phyloP scores from a whole-genome alignment of 2,888 invertebrate species.

The Cotesia congregata region DNA sequence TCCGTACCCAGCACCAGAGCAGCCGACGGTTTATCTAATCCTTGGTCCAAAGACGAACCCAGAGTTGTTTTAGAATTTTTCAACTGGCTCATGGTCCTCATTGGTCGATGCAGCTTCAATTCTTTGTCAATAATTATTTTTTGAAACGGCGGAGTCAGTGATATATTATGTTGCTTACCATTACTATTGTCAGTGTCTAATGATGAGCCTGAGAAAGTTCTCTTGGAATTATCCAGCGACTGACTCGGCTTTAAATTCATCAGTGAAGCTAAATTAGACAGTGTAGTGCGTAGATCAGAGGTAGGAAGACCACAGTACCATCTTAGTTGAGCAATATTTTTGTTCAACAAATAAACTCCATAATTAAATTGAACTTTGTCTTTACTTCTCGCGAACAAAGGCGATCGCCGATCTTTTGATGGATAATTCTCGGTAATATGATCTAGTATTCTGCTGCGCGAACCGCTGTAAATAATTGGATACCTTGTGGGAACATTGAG shows the following conservation, averaged over 20 bases:
- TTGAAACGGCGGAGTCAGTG: constrained; percentile 62
- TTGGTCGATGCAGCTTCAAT: constrained; percentile 41
- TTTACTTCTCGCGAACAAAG: constrained; percentile 84
- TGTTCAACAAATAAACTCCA: constrained; percentile 92
- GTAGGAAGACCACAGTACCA: constrained; percentile 83
- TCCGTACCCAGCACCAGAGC: constrained; percentile 55
- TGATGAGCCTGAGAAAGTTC: constrained; percentile 69
- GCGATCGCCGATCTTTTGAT: constrained; percentile 81
- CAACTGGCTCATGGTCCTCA: constrained; percentile 62
- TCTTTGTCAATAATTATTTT: constrained; percentile 62
- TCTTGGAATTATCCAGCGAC: constrained; percentile 66
- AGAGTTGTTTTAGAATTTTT: constrained; percentile 61
- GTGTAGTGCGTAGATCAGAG: constrained; percentile 81
- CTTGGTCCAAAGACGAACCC: constrained; percentile 67
- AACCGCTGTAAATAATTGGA: constrained; percentile 84
- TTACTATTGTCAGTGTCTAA: constrained; percentile 64
- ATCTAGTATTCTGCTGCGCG: constrained; percentile 86
- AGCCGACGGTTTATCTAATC: constrained; percentile 62
- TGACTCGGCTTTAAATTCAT: constrained; percentile 70
- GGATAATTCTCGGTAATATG: constrained; percentile 79
- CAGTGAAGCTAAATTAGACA: constrained; percentile 80
- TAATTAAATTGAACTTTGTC: constrained; percentile 87
- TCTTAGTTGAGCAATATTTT: constrained; percentile 92
- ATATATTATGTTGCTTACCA: constrained; percentile 56
- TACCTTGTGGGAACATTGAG: constrained; percentile 90